phyloP scores from a whole-genome alignment of 2,113 vertebrate species.

The Pipra filicauda region DNA sequence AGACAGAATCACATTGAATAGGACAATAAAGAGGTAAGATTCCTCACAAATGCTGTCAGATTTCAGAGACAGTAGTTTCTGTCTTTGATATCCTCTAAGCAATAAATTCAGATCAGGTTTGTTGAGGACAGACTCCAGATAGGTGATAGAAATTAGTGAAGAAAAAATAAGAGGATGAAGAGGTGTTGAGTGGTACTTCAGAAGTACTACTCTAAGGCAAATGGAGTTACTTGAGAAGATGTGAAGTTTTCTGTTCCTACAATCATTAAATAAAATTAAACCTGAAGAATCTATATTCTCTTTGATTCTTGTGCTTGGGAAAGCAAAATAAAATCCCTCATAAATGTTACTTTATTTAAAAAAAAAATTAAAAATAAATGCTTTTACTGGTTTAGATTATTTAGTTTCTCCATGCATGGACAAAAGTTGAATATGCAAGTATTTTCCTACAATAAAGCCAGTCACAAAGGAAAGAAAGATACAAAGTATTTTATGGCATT shows the following conservation, averaged over 20 bases:
- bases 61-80: background rate
- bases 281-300: background rate
- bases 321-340: background rate
- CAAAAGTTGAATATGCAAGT: slow-evolving; percentile 20
- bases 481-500: background rate
- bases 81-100: background rate
- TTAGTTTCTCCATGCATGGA: background rate
- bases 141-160: background rate
- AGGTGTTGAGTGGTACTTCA: background rate
- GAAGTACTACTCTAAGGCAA: background rate
- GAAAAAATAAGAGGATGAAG: background rate
- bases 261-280: background rate
- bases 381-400: background rate
- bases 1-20: background rate
- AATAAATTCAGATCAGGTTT: background rate
- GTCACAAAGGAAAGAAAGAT: background rate
- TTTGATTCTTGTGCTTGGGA: background rate
- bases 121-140: background rate
- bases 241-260: background rate
- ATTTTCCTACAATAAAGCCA: slow-evolving; percentile 22
- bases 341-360: background rate
- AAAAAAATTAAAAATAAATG: background rate
- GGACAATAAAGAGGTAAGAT: background rate
- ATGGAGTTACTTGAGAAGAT: background rate
- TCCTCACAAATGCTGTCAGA: background rate